These are phyloP conservation scores for Hyles euphorbiae DNA, from an alignment of 1,140 invertebrate genomes.

Conservation along the genomic window DNA sequence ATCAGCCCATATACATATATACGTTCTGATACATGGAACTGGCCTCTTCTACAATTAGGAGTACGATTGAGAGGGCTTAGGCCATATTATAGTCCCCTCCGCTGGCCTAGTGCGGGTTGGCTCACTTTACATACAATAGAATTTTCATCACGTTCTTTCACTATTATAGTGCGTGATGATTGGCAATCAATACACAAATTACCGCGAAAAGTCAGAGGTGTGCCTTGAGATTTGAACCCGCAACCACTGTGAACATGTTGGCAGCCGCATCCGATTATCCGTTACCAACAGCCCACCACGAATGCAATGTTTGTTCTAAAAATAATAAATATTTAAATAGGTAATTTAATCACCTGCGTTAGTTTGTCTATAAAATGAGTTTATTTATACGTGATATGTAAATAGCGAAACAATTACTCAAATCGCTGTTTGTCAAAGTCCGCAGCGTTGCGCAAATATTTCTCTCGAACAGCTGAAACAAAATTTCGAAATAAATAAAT, in stretches of 20 bases:
- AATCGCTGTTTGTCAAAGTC: background rate
- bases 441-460: slow-evolving; percentile 1
- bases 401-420: background rate
- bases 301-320: background rate
- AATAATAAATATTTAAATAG: background rate
- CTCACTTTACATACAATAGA: no score
- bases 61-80: no score
- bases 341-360: no score
- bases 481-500: slow-evolving; percentile 1
- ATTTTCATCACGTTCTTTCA: no score
- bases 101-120: no score
- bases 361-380: no score
- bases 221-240: background rate
- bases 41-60: background rate
- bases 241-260: no score
- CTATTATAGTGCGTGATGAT: no score
- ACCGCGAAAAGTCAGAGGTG: background rate
- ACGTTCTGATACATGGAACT: background rate
- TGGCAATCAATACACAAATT: background rate
- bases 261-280: background rate
- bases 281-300: background rate
- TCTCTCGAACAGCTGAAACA: background rate
- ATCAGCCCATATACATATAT: background rate
- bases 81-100: no score
- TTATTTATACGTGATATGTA: no score